Percentiles rank a stretch among this genome's conserved stretches.
Evolutionary conservation across 2,797 vertebrate species (phyloP).

Genomic region (Oreortyx pictus): DNA sequence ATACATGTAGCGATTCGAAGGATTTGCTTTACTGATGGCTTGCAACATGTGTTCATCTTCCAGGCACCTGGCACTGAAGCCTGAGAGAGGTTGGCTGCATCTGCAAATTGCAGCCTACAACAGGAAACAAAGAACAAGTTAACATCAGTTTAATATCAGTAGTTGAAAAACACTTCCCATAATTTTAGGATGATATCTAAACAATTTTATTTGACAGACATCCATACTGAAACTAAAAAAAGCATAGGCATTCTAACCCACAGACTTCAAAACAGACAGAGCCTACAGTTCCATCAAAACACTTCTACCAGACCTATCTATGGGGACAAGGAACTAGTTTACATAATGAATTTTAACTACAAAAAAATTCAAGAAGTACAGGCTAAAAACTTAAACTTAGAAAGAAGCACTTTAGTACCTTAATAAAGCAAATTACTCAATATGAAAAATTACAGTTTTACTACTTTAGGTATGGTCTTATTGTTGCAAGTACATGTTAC

Average conservation of each 20-base stretch:
- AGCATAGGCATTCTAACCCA: neutral
- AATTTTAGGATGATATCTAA: neutral
- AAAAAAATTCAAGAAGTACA: neutral
- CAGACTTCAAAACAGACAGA: neutral
- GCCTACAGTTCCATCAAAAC: neutral
- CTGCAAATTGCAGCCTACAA: conserved; percentile 93
- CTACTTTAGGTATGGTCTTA: neutral
- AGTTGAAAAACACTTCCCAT: neutral
- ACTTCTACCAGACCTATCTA: neutral
- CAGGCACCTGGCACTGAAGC: conserved; percentile 96
- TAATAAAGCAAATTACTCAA: neutral
- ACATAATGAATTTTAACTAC: neutral
- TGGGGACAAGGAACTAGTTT: neutral
- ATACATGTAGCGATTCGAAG: conserved; percentile 91
- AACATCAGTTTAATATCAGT: neutral
- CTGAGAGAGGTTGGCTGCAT: conserved; percentile 96
- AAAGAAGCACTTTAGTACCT: neutral
- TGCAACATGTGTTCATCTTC: conserved; percentile 97
- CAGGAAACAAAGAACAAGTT: conserved; percentile 6
- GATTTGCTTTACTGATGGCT: conserved; percentile 95
- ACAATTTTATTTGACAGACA: neutral
- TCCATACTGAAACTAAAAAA: neutral
- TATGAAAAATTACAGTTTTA: neutral
- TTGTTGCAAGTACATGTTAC: neutral
- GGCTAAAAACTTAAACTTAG: neutral